These are phyloP conservation scores for Protomyctophum bolini DNA, from an alignment of 2,113 vertebrate species.

Conservation along the genomic window DNA sequence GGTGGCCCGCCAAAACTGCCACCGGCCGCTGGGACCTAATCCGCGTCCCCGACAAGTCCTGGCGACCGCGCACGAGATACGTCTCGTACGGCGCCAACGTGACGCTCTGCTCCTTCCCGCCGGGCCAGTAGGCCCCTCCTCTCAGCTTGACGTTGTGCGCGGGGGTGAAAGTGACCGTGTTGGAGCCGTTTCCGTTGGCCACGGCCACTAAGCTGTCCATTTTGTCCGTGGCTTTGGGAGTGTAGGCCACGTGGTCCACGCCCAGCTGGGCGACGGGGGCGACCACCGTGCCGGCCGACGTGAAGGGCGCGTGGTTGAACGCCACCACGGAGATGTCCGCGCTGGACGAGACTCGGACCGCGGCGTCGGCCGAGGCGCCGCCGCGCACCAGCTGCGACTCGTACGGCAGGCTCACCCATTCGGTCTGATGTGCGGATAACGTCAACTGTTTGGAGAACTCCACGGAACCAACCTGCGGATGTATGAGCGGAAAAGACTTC, in stretches of 20 bases:
- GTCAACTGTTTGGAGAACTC: not conserved
- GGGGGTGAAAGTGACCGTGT: slow-evolving; percentile 38
- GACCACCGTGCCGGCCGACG: slow-evolving; percentile 48
- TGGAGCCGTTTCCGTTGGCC: slow-evolving; percentile 49
- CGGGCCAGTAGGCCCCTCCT: not conserved
- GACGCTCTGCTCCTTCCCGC: not conserved
- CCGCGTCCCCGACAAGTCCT: slow-evolving; percentile 41
- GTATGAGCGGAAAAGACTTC: not conserved
- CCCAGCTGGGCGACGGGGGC: slow-evolving; percentile 45
- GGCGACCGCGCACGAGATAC: slow-evolving; percentile 31
- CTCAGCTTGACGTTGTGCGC: not conserved
- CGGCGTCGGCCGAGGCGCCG: slow-evolving; percentile 10
- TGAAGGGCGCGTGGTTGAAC: slow-evolving; percentile 23
- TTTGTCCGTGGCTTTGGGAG: slow-evolving; percentile 11
- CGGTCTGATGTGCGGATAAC: slow-evolving; percentile 13
- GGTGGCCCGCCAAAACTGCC: slow-evolving; percentile 48
- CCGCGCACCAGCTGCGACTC: slow-evolving; percentile 19
- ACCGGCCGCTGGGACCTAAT: slow-evolving; percentile 38
- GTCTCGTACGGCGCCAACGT: slow-evolving; percentile 36
- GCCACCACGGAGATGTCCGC: slow-evolving; percentile 48
- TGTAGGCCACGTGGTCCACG: slow-evolving; percentile 41
- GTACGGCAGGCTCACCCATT: slow-evolving; percentile 23
- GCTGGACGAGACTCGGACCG: slow-evolving; percentile 42
- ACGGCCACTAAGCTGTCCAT: slow-evolving; percentile 35
- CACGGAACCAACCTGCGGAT: not conserved